phyloP scores from a whole-genome alignment of 2,113 vertebrate genomes.

The Eira barbara region DNA sequence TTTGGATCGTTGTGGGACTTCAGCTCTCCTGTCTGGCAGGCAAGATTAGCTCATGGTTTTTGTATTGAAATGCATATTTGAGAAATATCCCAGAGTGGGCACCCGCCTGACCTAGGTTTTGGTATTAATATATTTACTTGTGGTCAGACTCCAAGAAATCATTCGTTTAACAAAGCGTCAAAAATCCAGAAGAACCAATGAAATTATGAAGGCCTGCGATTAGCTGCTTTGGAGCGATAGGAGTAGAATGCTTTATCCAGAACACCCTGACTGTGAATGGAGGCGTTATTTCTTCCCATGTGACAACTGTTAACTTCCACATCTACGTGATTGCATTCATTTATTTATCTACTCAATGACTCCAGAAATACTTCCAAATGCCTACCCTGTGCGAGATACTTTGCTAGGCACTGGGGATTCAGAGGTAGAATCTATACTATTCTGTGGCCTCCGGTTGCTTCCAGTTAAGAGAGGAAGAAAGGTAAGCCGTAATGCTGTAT shows the following conservation, averaged over 20 bases:
- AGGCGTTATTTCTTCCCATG: not conserved
- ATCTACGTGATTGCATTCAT: not conserved
- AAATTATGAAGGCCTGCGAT: not conserved
- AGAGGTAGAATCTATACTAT: not conserved
- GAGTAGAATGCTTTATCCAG: not conserved
- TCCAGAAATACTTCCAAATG: not conserved
- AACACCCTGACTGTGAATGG: not conserved
- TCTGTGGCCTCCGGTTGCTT: not conserved
- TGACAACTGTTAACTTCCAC: not conserved
- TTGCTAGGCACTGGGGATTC: not conserved
- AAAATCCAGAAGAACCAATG: not conserved
- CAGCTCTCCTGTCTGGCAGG: not conserved
- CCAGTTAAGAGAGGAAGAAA: not conserved
- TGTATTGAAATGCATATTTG: not conserved
- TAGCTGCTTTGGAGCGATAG: not conserved
- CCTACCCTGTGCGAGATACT: not conserved
- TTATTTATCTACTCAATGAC: not conserved
- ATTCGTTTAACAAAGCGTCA: constrained; percentile 14
- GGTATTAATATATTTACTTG: not conserved
- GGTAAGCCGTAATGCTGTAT: not conserved
- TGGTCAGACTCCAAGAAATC: not conserved
- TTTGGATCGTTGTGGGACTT: not conserved
- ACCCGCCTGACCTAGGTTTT: not conserved
- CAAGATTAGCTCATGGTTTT: not conserved
- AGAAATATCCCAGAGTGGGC: not conserved